These are phyloP conservation scores for Lasioglossum oenotherae DNA, from an alignment of 2,888 invertebrate genomes.

Conservation along the genomic window DNA sequence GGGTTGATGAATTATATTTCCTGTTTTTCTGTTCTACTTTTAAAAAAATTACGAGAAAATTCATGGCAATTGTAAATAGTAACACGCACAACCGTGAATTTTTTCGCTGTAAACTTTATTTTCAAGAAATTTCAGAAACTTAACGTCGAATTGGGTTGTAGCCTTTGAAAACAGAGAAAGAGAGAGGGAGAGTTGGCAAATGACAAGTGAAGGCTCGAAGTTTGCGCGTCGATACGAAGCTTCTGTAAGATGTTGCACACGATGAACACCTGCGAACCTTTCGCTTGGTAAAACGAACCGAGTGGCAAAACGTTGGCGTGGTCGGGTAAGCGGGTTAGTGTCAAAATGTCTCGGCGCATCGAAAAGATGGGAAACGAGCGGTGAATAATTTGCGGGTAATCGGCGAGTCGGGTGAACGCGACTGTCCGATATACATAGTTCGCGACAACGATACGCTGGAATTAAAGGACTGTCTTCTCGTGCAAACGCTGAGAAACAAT, in stretches of 20 bases:
- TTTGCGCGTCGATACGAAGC: constrained; percentile 20
- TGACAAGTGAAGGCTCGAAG: constrained; percentile 20
- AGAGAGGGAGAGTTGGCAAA: background rate
- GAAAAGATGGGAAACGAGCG: constrained; percentile 15
- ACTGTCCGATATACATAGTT: background rate
- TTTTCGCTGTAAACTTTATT: too few species aligned
- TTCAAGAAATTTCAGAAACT: too few species aligned
- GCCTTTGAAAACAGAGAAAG: background rate
- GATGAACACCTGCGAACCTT: constrained; percentile 19
- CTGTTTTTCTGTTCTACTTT: too few species aligned
- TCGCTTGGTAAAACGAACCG: constrained; percentile 1
- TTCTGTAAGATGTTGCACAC: constrained; percentile 26
- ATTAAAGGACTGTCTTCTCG: background rate
- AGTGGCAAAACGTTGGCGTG: background rate
- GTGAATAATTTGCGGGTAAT: constrained; percentile 31
- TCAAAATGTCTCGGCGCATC: constrained; percentile 34
- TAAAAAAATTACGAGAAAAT: too few species aligned
- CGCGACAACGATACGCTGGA: background rate
- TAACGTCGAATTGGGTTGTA: background rate
- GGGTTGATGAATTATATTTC: too few species aligned
- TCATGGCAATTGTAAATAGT: too few species aligned
- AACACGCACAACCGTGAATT: too few species aligned
- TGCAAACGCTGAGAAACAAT: too few species aligned
- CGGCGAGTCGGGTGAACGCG: background rate
- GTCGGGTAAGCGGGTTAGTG: constrained; percentile 36